phyloP scores from a whole-genome alignment of 1,140 invertebrate species.

The Adoxophyes honmai region DNA sequence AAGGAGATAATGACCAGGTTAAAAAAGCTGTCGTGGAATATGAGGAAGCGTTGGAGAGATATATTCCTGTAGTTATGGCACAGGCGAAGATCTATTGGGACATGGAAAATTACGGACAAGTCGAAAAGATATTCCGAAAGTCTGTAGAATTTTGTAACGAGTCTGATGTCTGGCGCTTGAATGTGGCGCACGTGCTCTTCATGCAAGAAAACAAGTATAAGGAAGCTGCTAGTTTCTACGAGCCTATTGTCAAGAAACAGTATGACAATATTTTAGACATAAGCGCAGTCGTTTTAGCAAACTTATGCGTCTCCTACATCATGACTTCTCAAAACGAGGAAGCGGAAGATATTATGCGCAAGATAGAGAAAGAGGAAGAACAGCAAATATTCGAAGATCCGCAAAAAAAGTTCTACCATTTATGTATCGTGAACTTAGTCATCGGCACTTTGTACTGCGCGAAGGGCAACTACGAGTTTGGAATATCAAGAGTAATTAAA shows the following conservation, averaged over 20 bases:
- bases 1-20: slow-evolving; percentile 92
- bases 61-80: slow-evolving; percentile 97
- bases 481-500: slow-evolving; percentile 97
- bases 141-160: slow-evolving; percentile 99
- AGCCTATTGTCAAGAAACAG: slow-evolving; percentile 98
- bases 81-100: slow-evolving; percentile 99
- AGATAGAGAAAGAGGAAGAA: slow-evolving; percentile 99
- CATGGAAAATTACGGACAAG: slow-evolving; percentile 95
- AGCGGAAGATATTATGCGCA: slow-evolving; percentile 98
- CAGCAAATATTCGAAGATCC: slow-evolving; percentile 94
- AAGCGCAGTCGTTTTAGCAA: slow-evolving; percentile 97
- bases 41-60: slow-evolving; percentile 93
- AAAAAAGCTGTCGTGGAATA: slow-evolving; percentile 95
- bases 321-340: slow-evolving; percentile 99
- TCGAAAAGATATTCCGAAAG: slow-evolving; percentile 96
- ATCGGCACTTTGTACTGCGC: slow-evolving; percentile 99
- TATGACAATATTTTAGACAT: slow-evolving; percentile 97
- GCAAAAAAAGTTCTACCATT: slow-evolving; percentile 96
- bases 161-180: slow-evolving; percentile 97
- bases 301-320: slow-evolving; percentile 99
- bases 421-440: slow-evolving; percentile 99
- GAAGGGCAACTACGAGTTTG: slow-evolving; percentile 99
- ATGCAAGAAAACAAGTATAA: slow-evolving; percentile 99
- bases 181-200: slow-evolving; percentile 98
- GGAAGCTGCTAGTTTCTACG: slow-evolving; percentile 98